Base-by-base conservation (phyloP, 1,140 invertebrate species). In the Maconellicoccus hirsutus region DNA sequence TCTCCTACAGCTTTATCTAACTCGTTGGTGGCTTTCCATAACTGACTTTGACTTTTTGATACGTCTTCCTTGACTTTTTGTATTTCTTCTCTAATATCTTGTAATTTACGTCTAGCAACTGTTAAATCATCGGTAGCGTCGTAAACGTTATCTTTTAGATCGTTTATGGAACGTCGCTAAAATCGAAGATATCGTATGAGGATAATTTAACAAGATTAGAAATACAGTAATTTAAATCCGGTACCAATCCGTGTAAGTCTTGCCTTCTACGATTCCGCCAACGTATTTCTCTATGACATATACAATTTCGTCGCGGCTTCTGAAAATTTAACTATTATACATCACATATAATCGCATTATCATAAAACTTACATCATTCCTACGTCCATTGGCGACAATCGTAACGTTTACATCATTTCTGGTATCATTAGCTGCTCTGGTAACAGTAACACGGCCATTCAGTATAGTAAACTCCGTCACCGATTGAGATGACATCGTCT, bases 381-480 rank as follows among this genome's bases (percentile, higher is more conserved):
- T 10, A 12, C 61, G 61, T 6, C 61, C 61, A 26, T 66, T 66
- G 2, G 61, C 61, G 3, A 66, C 61, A 23, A 66, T 66, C 1
- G 61, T 66, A 66, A 66, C 61, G 25, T 66, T 66, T 2, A 66
- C 61, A 23, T 66, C 61, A 16, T 66, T 66, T 8, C 61, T 23
- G 25, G 61, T 66, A 66, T 66, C 61, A 66, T 66, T 66, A 6
- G 61, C 61, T 10, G 61, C 61, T 19, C 61, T 66, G 7, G 61
- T 66, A 14, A 66, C 61, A 19, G 61, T 66, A 8, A 66, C 61
- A 2, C 61, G 21, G 16, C 61, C 61, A 66, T 66, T 66, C 19
- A 66, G 61, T 8, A 66, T 66, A 66, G 61, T 66, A 16, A 66
- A 66, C 25, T 66, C 61, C 3, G 61, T 66, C 21, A 66, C 61